These are phyloP conservation scores for Zaprionus africanus DNA, from an alignment of 1,140 invertebrate species.

Conservation along the genomic window DNA sequence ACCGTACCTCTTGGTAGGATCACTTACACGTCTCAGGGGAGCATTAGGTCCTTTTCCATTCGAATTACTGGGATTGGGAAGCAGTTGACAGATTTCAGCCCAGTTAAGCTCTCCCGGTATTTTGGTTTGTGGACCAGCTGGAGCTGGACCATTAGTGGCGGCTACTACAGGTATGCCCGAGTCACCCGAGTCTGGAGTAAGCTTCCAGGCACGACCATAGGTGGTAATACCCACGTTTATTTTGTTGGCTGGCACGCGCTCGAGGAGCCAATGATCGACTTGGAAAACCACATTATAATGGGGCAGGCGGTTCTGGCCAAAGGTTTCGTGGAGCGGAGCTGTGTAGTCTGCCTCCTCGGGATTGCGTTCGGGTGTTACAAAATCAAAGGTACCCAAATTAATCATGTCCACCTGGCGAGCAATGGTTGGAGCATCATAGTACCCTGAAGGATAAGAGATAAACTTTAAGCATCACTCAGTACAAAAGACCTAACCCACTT, in stretches of 20 bases:
- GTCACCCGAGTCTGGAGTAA: slow-evolving; percentile 89
- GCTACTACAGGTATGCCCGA: slow-evolving; percentile 90
- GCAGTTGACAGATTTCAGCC: slow-evolving; percentile 91
- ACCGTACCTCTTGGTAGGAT: slow-evolving; percentile 90
- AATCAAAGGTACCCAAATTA: slow-evolving; percentile 92
- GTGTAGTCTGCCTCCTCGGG: slow-evolving; percentile 91
- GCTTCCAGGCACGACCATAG: slow-evolving; percentile 93
- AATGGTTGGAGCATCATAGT: slow-evolving; percentile 90
- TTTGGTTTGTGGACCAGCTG: slow-evolving; percentile 87
- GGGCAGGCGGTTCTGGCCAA: slow-evolving; percentile 86
- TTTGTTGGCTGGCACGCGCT: slow-evolving; percentile 89
- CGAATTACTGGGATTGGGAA: slow-evolving; percentile 88
- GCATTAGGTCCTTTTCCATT: slow-evolving; percentile 86
- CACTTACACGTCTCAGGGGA: slow-evolving; percentile 88
- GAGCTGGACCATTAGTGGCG: slow-evolving; percentile 88
- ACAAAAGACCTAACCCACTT: slow-evolving; percentile 66
- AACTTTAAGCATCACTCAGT: not conserved
- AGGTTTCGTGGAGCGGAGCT: slow-evolving; percentile 89
- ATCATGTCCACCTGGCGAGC: slow-evolving; percentile 91
- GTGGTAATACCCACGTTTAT: slow-evolving; percentile 93
- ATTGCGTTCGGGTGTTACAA: slow-evolving; percentile 89
- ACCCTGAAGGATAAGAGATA: slow-evolving; percentile 87
- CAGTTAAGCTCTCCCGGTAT: slow-evolving; percentile 91
- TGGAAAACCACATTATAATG: slow-evolving; percentile 88
- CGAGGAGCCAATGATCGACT: slow-evolving; percentile 87